Conservation (phyloP, 2,797 vertebrate species). For the Manis pentadactyla region DNA sequence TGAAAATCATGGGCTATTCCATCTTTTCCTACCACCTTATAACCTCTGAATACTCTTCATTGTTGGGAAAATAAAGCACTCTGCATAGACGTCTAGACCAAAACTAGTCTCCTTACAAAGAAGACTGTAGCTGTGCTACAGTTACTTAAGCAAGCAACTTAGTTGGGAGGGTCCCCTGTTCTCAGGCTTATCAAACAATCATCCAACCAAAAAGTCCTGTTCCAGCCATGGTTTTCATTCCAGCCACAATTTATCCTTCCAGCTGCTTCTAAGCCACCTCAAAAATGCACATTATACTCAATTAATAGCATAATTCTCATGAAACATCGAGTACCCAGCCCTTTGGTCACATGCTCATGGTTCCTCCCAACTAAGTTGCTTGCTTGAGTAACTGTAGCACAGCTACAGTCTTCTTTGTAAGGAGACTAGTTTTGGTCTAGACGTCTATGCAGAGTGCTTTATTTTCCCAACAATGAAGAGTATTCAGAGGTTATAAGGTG, state of each 20-base stretch:
- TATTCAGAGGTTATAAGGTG: background rate
- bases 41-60: background rate
- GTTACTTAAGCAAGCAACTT: background rate
- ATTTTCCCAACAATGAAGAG: background rate
- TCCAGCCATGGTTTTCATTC: background rate
- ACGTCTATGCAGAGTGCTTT: background rate
- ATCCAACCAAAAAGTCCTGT: background rate
- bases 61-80: background rate
- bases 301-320: background rate
- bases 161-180: background rate
- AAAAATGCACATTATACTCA: background rate
- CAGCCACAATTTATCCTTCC: background rate
- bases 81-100: background rate
- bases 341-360: background rate
- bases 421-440: background rate
- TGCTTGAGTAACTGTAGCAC: background rate
- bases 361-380: background rate
- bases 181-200: background rate
- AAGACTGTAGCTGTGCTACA: background rate
- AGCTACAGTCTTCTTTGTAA: background rate
- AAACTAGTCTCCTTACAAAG: conserved; percentile 36
- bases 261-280: background rate
- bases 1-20: background rate
- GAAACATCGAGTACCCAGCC: background rate
- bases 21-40: background rate